Evolutionary conservation across 35 echinoderm and acorn worm species (phyloP), one percentile per base, ranked within the genome.

Genomic region (Patiria miniata): DNA sequence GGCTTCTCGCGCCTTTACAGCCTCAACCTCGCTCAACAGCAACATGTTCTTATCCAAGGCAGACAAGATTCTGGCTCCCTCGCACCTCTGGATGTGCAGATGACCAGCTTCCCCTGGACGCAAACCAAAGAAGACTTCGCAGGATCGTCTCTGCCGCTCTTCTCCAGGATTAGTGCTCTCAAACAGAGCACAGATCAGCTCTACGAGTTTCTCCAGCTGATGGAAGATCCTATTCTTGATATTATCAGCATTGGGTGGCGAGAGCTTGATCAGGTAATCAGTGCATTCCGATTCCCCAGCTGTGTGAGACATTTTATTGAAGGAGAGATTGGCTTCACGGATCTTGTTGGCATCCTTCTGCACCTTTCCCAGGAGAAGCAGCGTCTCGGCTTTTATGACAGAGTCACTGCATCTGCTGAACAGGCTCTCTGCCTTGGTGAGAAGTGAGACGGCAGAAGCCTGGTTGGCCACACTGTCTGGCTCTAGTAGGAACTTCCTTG

Each of bases 101-200:
- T 21, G 29, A 15, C 14, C 80, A 21, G 36, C 81, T 57, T 53
- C 57, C 2, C 39, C 15, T 32, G 55, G 69, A 10, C 40, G 76
- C 58, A 88, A 38, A 8, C 56, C 86, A 80, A 79, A 88, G 60
- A 88, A 88, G 7, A 56, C 52, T 10, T 88, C 76, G 36, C 51
- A 78, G 0, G 37, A 58, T n/a, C 28, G 53, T 23, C 53, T 51
- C 19, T 19, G 50, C 12, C 42, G 42, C 52, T 80, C 33, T 18
- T 80, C 77, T 9, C 80, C 78, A 36, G 52, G 30, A 1, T 37
- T 79, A 18, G 78, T 79, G 37, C 52, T 37, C n/a, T 80, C 78
- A 26, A 38, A 37, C 33, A 88, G 30, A 78, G 78, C 77, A 40
- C 56, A 57, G 21, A 88, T 73, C 7, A 88, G 57, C 22, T 59